These are phyloP conservation scores for Micronycteris hirsuta DNA, from an alignment of 2,113 vertebrate genomes.

Conservation along the genomic window DNA sequence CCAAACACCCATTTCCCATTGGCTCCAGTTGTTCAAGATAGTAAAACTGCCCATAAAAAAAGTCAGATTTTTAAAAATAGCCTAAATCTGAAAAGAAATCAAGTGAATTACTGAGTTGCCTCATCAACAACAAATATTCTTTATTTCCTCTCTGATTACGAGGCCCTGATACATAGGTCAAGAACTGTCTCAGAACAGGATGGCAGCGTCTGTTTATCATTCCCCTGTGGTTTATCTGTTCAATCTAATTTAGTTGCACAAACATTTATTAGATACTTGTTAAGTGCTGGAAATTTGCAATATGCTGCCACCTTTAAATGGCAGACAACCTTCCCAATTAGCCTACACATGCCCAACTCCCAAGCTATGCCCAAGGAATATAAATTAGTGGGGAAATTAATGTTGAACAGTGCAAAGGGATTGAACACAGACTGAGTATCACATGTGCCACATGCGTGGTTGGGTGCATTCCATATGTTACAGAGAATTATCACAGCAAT, in stretches of 20 bases:
- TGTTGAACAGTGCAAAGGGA: not conserved
- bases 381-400: not conserved
- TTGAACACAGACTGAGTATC: not conserved
- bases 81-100: slow-evolving; percentile 41
- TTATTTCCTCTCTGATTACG: not conserved
- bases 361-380: not conserved
- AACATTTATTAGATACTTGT: not conserved
- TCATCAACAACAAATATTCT: slow-evolving; percentile 20
- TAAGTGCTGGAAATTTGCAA: not conserved
- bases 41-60: slow-evolving; percentile 48
- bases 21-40: slow-evolving; percentile 37
- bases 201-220: not conserved
- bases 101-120: not conserved
- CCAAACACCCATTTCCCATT: slow-evolving; percentile 38
- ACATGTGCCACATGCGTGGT: rapidly evolving
- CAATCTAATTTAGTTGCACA: not conserved
- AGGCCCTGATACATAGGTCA: not conserved
- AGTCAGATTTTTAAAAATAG: slow-evolving; percentile 18
- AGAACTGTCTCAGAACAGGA: not conserved
- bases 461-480: rapidly evolving
- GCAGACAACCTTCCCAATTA: not conserved
- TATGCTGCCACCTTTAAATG: not conserved
- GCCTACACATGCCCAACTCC: not conserved
- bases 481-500: not conserved
- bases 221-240: not conserved